Evolutionary conservation across 1,140 invertebrate species (phyloP), one percentile per base, ranked within the genome.

Genomic region (Thaumatotibia leucotreta): DNA sequence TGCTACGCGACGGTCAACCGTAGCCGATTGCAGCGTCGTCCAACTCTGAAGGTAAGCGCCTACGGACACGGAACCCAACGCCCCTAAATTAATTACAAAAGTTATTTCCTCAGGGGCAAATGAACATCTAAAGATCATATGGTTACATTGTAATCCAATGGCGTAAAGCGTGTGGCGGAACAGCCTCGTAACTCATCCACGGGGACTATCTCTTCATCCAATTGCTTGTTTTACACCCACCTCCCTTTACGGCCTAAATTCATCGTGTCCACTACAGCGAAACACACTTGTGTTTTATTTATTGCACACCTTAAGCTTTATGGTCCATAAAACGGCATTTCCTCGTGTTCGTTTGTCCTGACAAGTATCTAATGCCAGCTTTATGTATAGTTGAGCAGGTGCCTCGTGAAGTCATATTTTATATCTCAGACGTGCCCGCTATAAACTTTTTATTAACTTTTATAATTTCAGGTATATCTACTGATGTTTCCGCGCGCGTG

Each of bases 371-470:
- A 58, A 58, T 58, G 27, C 27, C 27, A 29, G 27, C 52, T 58
- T 58, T 58, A 58, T 58, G 27, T 58, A 58, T 58, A 29, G 52
- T 58, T 58, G 52, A 58, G 52, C 52, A 58, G 52, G 52, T 58
- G 52, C 52, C 52, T 27, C 14, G 52, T 58, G 24, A 31, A 58
- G 52, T 58, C 52, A 58, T 58, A 58, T 58, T 58, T 58, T 58
- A 58, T 58, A 31, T 58, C 52, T 14, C 1, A 10, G 52, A 58
- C 52, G 52, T 58, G 52, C 52, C 9, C 52, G 52, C n/a, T 23
- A 58, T 58, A 58, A 58, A 31, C 11, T 58, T 58, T 58, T 58
- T 58, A 58, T 58, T 17, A 58, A 58, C 52, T 29, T 58, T 29
- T 23, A 29, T 27, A 11, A 11, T 58, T 29, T 58, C 11, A 29